Conservation (phyloP, 2,888 invertebrate species). For the Hedya salicella region DNA sequence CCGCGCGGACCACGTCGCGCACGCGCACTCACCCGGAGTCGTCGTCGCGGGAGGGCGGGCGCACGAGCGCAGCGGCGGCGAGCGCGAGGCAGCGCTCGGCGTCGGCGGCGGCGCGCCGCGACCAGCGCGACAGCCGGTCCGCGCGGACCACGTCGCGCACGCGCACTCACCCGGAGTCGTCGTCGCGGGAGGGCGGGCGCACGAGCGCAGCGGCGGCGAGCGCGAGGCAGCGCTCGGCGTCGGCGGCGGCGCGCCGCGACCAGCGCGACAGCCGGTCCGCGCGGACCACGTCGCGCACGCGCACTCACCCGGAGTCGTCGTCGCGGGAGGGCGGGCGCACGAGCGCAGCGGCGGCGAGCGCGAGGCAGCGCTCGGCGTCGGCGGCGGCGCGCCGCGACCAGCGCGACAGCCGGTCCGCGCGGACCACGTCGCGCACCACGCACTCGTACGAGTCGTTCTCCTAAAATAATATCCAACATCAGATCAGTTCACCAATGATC, state of each 20-base stretch:
- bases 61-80: conserved; percentile 76
- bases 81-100: conserved; percentile 79
- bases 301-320: conserved; percentile 64
- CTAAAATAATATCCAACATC: conserved; percentile 53
- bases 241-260: too few relatives aligned
- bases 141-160: too few relatives aligned
- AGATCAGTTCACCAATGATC: too few relatives aligned
- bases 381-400: conserved; percentile 77
- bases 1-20: too few relatives aligned
- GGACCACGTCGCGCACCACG: conserved; percentile 77
- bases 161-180: too few relatives aligned
- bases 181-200: too few relatives aligned
- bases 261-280: conserved; percentile 77
- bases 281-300: not conserved
- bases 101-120: too few relatives aligned
- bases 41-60: too few relatives aligned
- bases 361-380: conserved; percentile 77
- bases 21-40: too few relatives aligned
- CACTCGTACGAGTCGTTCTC: conserved; percentile 77
- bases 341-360: conserved; percentile 78
- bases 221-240: conserved; percentile 78
- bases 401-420: conserved; percentile 74
- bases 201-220: conserved; percentile 78
- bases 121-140: too few relatives aligned
- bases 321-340: conserved; percentile 59